Evolutionary conservation across 2,113 vertebrate species (phyloP).

Genomic region (Nematolebias whitei): DNA sequence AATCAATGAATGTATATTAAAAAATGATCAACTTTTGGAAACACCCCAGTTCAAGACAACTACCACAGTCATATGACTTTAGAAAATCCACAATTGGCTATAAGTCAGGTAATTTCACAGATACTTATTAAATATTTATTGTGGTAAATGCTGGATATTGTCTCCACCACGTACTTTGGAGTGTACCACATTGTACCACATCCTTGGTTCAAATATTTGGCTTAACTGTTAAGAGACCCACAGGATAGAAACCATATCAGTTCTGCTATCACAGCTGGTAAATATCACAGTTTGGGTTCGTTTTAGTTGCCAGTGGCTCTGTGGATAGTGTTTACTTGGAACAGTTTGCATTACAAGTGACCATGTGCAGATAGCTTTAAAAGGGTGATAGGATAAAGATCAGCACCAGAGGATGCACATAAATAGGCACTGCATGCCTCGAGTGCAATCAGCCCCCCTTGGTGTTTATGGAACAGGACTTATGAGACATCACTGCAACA

Average conservation of each 20-base stretch:
- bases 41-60: too few relatives aligned
- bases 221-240: too few relatives aligned
- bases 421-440: slow-evolving; percentile 23
- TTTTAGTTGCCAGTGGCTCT: neutral
- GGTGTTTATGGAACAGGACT: slow-evolving; percentile 9
- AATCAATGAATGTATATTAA: too few relatives aligned
- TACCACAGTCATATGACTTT: too few relatives aligned
- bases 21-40: too few relatives aligned
- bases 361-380: slow-evolving; percentile 9
- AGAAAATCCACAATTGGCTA: too few relatives aligned
- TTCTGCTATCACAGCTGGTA: neutral
- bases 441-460: slow-evolving; percentile 39
- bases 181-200: too few relatives aligned
- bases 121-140: too few relatives aligned
- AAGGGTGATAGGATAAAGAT: slow-evolving; percentile 9
- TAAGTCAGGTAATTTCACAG: too few relatives aligned
- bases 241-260: neutral
- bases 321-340: neutral
- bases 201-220: too few relatives aligned
- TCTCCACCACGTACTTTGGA: too few relatives aligned
- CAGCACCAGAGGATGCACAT: slow-evolving; percentile 15
- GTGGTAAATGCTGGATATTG: too few relatives aligned
- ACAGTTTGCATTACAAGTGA: neutral
- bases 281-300: neutral
- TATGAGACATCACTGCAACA: slow-evolving; percentile 14